phyloP scores from a whole-genome alignment of 2,888 invertebrate species.

The Lasioglossum vierecki region DNA sequence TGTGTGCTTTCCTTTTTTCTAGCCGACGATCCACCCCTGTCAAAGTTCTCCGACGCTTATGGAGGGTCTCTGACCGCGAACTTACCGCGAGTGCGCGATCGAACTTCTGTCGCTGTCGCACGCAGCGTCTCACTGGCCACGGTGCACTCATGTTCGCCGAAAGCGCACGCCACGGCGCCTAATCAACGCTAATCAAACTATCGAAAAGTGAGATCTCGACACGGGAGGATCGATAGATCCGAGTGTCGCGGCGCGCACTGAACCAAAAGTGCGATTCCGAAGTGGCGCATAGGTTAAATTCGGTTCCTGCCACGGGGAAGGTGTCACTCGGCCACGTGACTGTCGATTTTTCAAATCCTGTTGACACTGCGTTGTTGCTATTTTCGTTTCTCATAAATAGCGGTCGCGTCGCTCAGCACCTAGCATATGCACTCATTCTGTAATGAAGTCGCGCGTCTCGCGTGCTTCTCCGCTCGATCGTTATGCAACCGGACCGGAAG shows the following conservation, averaged over 20 bases:
- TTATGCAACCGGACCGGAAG: conserved; percentile 22
- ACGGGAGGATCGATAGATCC: conserved; percentile 6
- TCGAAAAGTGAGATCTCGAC: neutral
- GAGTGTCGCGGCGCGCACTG: neutral
- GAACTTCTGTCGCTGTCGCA: conserved; percentile 83
- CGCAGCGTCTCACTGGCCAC: conserved; percentile 90
- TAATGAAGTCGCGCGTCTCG: neutral
- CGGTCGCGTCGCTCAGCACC: conserved; percentile 21
- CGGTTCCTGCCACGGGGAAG: conserved; percentile 10
- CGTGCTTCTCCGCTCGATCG: neutral
- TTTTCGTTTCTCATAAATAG: conserved; percentile 51
- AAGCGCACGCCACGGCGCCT: conserved; percentile 13
- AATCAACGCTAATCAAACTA: neutral
- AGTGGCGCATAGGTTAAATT: conserved; percentile 69
- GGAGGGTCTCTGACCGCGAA: neutral
- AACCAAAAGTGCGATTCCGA: conserved; percentile 41
- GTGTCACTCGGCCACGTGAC: conserved; percentile 48
- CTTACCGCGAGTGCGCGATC: conserved; percentile 78
- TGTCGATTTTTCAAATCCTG: conserved; percentile 38
- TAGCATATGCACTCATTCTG: conserved; percentile 20
- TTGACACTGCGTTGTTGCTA: conserved; percentile 24
- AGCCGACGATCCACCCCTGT: too few relatives aligned
- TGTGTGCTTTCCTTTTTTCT: too few relatives aligned
- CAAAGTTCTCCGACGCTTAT: neutral
- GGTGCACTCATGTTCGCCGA: conserved; percentile 86